These are phyloP conservation scores for Pycnonotus jocosus DNA, from an alignment of 2,113 vertebrate species.

Conservation along the genomic window DNA sequence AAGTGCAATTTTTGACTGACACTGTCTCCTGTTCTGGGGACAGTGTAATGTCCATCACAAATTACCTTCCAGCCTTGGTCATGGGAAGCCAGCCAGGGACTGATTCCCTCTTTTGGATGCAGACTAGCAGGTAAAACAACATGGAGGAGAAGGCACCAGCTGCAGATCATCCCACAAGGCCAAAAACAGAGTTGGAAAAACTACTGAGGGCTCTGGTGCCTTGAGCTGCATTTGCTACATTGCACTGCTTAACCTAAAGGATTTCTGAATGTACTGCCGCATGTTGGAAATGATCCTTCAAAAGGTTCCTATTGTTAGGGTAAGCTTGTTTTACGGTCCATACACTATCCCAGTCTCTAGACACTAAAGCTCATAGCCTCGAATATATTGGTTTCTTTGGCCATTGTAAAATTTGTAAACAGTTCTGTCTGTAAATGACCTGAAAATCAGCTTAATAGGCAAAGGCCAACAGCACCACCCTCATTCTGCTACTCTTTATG, in stretches of 20 bases:
- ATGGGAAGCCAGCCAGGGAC: not conserved
- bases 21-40: not conserved
- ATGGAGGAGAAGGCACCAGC: rapidly evolving
- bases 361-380: not conserved
- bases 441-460: not conserved
- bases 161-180: not conserved
- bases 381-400: not conserved
- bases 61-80: not conserved
- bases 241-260: not conserved
- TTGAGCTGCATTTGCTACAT: not conserved
- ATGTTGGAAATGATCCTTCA: not conserved
- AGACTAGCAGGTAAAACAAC: not conserved
- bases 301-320: not conserved
- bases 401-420: not conserved
- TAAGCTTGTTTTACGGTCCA: not conserved
- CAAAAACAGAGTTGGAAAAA: not conserved
- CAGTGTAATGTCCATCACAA: not conserved
- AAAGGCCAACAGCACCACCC: not conserved
- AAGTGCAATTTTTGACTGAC: not conserved
- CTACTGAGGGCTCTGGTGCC: not conserved
- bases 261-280: not conserved
- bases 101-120: not conserved
- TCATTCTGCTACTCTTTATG: not conserved
- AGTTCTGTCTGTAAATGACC: not conserved
- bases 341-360: not conserved